Evolutionary conservation across 2,888 invertebrate genomes (phyloP), one percentile per base, ranked within the genome.

Genomic region (Epicampocera succincta): DNA sequence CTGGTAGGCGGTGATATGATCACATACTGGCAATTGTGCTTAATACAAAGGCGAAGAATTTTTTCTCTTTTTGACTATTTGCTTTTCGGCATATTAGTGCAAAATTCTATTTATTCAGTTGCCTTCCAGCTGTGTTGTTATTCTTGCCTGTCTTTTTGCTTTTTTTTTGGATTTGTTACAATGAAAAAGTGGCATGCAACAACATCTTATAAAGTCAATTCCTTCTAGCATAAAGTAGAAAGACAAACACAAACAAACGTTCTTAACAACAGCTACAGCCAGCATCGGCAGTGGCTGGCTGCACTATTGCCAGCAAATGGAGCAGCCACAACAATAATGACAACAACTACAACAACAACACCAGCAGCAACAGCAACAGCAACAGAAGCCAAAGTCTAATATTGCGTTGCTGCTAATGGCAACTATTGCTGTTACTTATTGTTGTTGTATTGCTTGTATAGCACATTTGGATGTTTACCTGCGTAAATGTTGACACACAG

Each of bases 381-480:
- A 58, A 29, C 48, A 42, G 17, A 29, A 58, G 25, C 9, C 29
- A 25, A 40, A 75, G 58, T 66, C 58, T 58, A 75, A 75, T 75
- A 54, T 56, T 46, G 21, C 65, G 33, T 46, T 48, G 33, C 25
- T 63, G 42, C 21, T 63, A 54, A 9, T 40, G 46, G 46, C 46
- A 60, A 44, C 60, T 25, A 44, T 60, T 60, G 60, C 38, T 29
- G 13, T 13, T 54, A 13, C 25, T 8, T 17, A 40, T 42, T 56
- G 33, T 19, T 25, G 42, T 21, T 60, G 52, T 72, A 38, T 52
- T 68, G 66, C 40, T 58, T 44, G 68, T 46, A 61, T 69, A 21
- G 52, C 52, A 69, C 52, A 61, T 9, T 69, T 21, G 54, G 48
- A 46, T 69, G 52, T 76, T 68, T 68, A 61, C 76, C 76, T 76